phyloP scores from a whole-genome alignment of 2,797 vertebrate species.

The Hyperoplus lanceolatus region DNA sequence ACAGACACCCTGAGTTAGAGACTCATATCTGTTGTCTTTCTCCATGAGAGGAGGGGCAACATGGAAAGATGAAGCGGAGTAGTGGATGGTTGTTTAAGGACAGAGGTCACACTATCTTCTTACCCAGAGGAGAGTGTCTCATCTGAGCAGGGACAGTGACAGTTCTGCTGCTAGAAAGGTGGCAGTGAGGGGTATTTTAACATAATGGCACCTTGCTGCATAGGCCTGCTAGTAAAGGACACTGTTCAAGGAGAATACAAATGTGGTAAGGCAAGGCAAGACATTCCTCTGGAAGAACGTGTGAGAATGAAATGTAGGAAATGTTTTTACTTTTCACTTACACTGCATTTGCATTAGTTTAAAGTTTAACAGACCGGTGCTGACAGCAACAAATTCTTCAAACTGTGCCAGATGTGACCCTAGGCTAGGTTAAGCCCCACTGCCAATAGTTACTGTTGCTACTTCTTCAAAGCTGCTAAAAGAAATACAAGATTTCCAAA shows the following conservation, averaged over 20 bases:
- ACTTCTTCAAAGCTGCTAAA: background rate
- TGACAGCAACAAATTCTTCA: background rate
- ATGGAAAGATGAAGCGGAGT: constrained; percentile 29
- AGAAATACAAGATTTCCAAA: too few species aligned
- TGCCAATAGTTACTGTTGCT: background rate
- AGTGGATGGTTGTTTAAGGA: constrained; percentile 22
- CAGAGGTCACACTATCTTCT: constrained; percentile 50
- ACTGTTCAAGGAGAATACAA: constrained; percentile 45
- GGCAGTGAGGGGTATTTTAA: constrained; percentile 21
- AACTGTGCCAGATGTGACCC: background rate
- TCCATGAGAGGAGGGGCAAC: background rate
- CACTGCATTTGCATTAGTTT: background rate
- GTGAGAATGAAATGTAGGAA: background rate
- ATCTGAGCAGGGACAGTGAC: constrained; percentile 24
- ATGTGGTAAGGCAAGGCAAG: constrained; percentile 3
- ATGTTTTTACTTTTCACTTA: background rate
- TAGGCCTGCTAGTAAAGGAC: constrained; percentile 6
- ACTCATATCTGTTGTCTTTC: background rate
- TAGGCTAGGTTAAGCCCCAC: background rate
- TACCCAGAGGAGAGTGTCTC: constrained; percentile 31
- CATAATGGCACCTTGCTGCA: constrained; percentile 29
- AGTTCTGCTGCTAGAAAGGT: constrained; percentile 6
- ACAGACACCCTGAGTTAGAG: background rate
- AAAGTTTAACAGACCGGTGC: background rate
- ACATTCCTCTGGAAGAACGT: background rate